Percentiles rank a stretch among this genome's conserved stretches.
These are phyloP conservation scores for Eupithecia insigniata DNA, from an alignment of 2,888 invertebrate genomes.

Conservation along the genomic window DNA sequence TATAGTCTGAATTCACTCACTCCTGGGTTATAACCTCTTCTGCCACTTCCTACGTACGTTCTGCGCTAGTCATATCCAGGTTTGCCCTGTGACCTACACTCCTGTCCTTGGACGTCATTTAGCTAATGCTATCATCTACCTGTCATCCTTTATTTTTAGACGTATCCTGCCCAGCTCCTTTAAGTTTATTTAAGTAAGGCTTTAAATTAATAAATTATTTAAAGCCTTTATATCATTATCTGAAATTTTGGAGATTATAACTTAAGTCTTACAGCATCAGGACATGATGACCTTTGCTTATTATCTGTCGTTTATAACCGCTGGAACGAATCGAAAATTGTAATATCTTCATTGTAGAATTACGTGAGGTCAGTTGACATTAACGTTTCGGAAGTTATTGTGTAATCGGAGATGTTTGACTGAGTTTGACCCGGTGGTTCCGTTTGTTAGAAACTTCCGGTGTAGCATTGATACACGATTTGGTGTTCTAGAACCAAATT, in stretches of 20 bases:
- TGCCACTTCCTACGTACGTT: background rate
- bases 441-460: conserved; percentile 14
- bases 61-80: background rate
- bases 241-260: background rate
- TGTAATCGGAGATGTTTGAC: conserved; percentile 44
- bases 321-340: conserved; percentile 64
- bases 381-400: conserved; percentile 45
- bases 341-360: conserved; percentile 52
- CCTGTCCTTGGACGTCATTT: background rate
- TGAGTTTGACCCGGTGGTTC: conserved; percentile 4
- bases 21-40: too few species aligned
- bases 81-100: background rate
- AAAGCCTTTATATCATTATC: background rate
- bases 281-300: conserved; percentile 39
- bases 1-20: too few species aligned
- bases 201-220: background rate
- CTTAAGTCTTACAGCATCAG: background rate
- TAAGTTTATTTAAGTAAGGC: background rate
- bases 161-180: background rate
- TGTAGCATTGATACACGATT: background rate
- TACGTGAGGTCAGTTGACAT: conserved; percentile 54
- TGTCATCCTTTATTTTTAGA: background rate
- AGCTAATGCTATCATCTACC: background rate
- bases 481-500: background rate
- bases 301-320: conserved; percentile 44